Base-by-base conservation (phyloP, 2,797 vertebrate genomes). In the Microctenopoma lineatum region DNA sequence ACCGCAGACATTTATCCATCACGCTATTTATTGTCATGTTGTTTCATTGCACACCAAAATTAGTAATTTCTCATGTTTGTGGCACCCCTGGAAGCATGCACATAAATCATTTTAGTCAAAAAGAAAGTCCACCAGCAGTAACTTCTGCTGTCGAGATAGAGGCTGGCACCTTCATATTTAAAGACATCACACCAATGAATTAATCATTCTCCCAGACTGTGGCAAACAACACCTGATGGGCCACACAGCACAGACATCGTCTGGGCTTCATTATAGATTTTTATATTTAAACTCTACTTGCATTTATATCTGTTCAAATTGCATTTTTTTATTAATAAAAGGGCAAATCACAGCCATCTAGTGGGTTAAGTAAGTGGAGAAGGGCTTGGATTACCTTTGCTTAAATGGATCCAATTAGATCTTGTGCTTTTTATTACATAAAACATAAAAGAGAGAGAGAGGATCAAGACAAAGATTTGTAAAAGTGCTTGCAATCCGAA, bases 151-250 rank as follows among this genome's bases (percentile, higher is more conserved):
- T 77, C 38, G 63, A 47, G 42, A 73, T 14, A 27, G 62, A 77
- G 29, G 79, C 55, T 50, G 59, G 38, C 69, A 73, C 55, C 66
- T 83, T 79, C 68, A 79, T 72, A 84, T 82, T 82, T 86, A 70
- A 81, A 80, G 73, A 73, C 47, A 62, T 69, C 59, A 29, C 55
- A 47, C 5, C 51, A 64, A 87, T 86, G 78, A 88, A 86, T 87
- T 84, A 84, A 86, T 85, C 70, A 83, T 80, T 53, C 25, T 60
- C 39, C 32, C 64, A 68, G 68, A 62, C 66, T 66, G 67, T 62
- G 54, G 72, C 62, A 66, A 68, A 83, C 69, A 73, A 69, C 53
- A 75, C 52, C 63, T 77, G 79, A 81, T 71, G 67, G 72, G 60
- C 68, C 48, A 52, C 59, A 73, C 51, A 48, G 68, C 54, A 38